Evolutionary conservation across 2,113 vertebrate species (phyloP), one percentile per base, ranked within the genome.

Genomic region (Paraplagusia blochii): DNA sequence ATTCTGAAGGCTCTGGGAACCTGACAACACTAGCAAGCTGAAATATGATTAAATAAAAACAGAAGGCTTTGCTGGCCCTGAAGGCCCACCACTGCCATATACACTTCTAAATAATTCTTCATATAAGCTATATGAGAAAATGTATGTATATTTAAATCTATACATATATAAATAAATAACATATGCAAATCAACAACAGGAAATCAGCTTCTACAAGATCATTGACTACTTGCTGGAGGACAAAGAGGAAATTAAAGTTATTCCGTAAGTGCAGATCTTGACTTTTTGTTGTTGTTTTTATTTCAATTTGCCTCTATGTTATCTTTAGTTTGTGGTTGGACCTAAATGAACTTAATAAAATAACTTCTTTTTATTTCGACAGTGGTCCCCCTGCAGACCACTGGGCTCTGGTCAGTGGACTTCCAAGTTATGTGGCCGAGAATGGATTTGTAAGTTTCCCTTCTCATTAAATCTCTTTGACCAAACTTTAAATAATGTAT

Each of bases 181-280:
- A 29, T 29, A 2, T 29, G n/a, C n/a, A n/a, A n/a, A n/a, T n/a
- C n/a, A n/a, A n/a, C n/a, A n/a, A n/a, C n/a, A 97, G 95, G 95
- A 96, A 93, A 66, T 97, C 44, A 92, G 65, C 80, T 97, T 97
- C 79, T 96, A 96, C 81, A 96, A 96, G 83, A 90, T 97, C 57
- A 96, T 96, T 58, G 95, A 97, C 82, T 96, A 97, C 63, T 85
- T 97, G 74, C 89, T 97, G 84, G 92, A 94, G 11, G 91, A 83
- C 69, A 94, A 94, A 86, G 95, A 97, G 88, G 94, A 97, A 82
- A 96, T 97, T 77, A 95, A 95, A 94, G 94, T 97, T 17, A 95
- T 95, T 58, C 94, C 92, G 93, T 96, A 84, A 94, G 95, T 54
- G 18, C 13, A 35, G 8, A 22, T 43, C 10, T 15, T 14, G 11